Evolutionary conservation across 2,797 vertebrate genomes (phyloP).

Genomic region (Tauraco hartlaubi): DNA sequence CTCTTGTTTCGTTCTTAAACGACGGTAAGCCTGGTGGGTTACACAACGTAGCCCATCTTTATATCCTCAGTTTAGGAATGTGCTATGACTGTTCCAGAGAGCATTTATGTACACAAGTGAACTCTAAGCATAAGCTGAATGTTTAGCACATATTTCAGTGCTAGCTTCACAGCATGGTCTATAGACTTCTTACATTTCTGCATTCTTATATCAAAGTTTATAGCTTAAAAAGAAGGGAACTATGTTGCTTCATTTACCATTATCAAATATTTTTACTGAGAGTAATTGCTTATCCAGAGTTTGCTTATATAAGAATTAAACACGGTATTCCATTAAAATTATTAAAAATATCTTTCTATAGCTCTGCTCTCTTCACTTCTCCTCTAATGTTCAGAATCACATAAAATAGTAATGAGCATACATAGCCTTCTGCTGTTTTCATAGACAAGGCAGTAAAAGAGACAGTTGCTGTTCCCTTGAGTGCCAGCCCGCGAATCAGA

Average conservation of each 20-base stretch:
- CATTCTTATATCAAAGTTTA: not conserved
- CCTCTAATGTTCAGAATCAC: conserved; percentile 44
- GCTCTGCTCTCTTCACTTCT: not conserved
- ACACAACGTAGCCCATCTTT: not conserved
- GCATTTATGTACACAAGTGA: not conserved
- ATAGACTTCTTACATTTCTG: not conserved
- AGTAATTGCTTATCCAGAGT: not conserved
- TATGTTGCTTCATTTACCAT: not conserved
- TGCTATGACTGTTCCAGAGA: not conserved
- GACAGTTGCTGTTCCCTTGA: conserved; percentile 67
- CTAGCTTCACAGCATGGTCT: conserved; percentile 12
- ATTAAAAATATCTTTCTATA: conserved; percentile 43
- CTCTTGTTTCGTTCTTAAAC: not conserved
- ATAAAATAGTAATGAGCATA: conserved; percentile 65
- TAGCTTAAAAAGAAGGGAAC: not conserved
- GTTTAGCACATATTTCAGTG: conserved; percentile 31
- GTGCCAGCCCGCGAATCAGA: conserved; percentile 63
- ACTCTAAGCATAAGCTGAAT: not conserved
- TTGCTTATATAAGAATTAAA: conserved; percentile 33
- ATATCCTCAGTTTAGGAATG: conserved; percentile 2
- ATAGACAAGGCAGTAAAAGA: conserved; percentile 67
- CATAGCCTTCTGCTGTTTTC: conserved; percentile 70
- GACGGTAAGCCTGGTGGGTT: not conserved
- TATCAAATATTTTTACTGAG: not conserved
- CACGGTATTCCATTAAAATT: not conserved